Evolutionary conservation across 2,113 vertebrate genomes (phyloP).

Genomic region (Struthidea cinerea): DNA sequence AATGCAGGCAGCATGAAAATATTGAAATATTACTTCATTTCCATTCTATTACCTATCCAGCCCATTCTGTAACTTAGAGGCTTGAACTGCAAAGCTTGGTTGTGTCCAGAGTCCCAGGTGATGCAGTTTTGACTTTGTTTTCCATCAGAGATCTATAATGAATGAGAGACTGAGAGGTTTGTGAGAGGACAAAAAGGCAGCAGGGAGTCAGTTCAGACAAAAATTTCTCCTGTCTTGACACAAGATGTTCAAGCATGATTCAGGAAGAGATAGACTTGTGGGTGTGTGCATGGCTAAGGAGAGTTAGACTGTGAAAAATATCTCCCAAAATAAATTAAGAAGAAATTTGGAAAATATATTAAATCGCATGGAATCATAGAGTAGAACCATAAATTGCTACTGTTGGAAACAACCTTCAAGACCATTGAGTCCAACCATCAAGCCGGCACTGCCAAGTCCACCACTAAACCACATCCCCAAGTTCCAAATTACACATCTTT

Average conservation of each 20-base stretch:
- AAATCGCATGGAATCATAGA: not conserved
- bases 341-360: not conserved
- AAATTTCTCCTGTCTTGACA: not conserved
- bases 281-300: not conserved
- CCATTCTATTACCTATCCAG: constrained; percentile 56
- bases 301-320: not conserved
- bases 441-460: not conserved
- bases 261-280: not conserved
- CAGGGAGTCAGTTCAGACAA: not conserved
- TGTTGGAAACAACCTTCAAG: not conserved
- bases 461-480: not conserved
- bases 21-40: constrained; percentile 74
- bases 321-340: not conserved
- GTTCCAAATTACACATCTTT: not conserved
- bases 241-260: not conserved
- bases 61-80: constrained; percentile 17
- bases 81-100: not conserved
- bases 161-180: not conserved
- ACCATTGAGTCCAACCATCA: not conserved
- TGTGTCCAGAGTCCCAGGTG: not conserved
- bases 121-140: not conserved
- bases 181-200: not conserved
- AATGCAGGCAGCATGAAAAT: constrained; percentile 73
- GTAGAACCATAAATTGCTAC: not conserved
- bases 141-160: not conserved